Evolutionary conservation across 2,797 vertebrate species (phyloP), one percentile per base, ranked within the genome.

Genomic region (Gymnoscopelus braueri): DNA sequence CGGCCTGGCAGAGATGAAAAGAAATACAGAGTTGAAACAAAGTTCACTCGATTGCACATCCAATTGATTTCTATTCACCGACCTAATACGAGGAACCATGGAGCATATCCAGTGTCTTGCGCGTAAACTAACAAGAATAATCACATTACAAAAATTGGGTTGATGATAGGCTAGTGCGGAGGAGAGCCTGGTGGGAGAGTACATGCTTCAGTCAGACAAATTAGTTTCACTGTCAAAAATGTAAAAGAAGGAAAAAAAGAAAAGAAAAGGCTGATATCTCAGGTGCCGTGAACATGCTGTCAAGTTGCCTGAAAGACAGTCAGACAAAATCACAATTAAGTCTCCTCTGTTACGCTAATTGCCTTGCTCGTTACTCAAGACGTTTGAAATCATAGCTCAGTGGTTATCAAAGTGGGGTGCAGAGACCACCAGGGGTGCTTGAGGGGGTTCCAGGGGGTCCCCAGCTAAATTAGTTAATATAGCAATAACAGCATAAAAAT

Each of bases 81-180:
- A 74, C 74, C 75, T 80, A 82, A 79, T 72, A 77, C 48, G 9
- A 26, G 63, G 73, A 83, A 75, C 75, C 9, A 23, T 72, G 71
- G 72, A 84, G 74, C 74, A 64, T 72, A 76, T 87, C 72, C 71
- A 56, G 62, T 65, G 74, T 85, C 76, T 88, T 77, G 58, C 55
- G 83, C 81, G 89, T 91, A 89, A 89, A 91, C 85, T 89, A 92
- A 84, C 82, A 80, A 67, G 64, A 63, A 86, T 83, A 88, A 91
- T 92, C 81, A 76, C 75, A 87, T 88, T 86, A 84, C 83, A 84
- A 88, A 88, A 87, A 89, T 84, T 71, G 76, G 72, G 63, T 75
- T 79, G 75, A 87, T 79, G 78, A 88, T 72, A 72, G 75, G 70
- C 77, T 65, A 81, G 75, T 77, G 73, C 39, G 65, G 71, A 75